Evolutionary conservation across 1,140 invertebrate genomes (phyloP), one percentile per base, ranked within the genome.

Genomic region (Elymnias hypermnestra): DNA sequence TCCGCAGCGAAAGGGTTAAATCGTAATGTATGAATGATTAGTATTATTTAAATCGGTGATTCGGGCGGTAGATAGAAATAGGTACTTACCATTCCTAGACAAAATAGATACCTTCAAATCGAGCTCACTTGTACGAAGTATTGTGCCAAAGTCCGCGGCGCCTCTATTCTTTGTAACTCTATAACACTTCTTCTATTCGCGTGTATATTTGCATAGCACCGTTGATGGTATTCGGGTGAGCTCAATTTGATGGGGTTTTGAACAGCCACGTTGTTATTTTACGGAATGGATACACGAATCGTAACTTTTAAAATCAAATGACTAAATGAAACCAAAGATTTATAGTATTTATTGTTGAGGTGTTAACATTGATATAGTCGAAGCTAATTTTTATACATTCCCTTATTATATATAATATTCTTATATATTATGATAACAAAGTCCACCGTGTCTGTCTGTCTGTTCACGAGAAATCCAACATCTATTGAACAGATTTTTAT

Each of bases 321-420:
- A 75, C 72, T 77, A 71, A 72, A 68, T 76, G 68, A 78, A 84
- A 73, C 81, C 81, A 84, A 84, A 84, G 81, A 84, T 81, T 79
- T 78, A 75, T 81, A 82, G 73, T 84, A 84, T 84, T 84, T 78
- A 78, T 75, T 77, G 65, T 74, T 71, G 74, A 73, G 63, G 67
- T 65, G 60, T 65, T 72, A 74, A 71, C 69, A 57, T 70, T 66
- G 63, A 69, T 74, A 70, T 71, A 72, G 69, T 69, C 62, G 70
- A 73, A 70, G 68, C 49, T 76, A 69, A 76, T 71, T 76, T 75
- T 81, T 81, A 76, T 81, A 81, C 76, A 72, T 77, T 79, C 75
- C 75, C 71, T 61, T 66, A 61, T 59, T 59, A 62, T 59, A 48
- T 67, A 10, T 33, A 67, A 55, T 58, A 55, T 44, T 60, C 51